Conservation (phyloP, 2,888 invertebrate genomes). For the Pseudococcus jackbeardsleyi region DNA sequence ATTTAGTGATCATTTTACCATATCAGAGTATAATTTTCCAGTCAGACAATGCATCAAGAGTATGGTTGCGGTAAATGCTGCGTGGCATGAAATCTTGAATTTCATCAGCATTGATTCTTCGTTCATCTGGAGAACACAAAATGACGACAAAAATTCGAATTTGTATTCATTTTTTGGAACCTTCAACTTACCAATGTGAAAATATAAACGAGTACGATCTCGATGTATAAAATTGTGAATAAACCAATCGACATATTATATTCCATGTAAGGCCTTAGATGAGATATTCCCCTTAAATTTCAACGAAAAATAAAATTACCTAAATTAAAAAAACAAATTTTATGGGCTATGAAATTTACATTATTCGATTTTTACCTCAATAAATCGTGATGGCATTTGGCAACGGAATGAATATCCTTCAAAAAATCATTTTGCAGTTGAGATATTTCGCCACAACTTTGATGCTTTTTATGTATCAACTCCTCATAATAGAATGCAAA, state of each 20-base stretch:
- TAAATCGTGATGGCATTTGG: not conserved
- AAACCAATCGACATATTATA: not conserved
- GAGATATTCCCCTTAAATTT: not conserved
- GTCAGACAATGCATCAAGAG: not conserved
- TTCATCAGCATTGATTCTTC: conserved; percentile 6
- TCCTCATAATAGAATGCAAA: not conserved
- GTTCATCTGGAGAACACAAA: not conserved
- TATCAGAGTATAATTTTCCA: not conserved
- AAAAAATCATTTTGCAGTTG: conserved; percentile 8
- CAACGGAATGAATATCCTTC: not conserved
- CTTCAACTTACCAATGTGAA: not conserved
- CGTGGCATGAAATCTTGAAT: not conserved
- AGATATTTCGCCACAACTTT: not conserved
- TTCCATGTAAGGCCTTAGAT: not conserved
- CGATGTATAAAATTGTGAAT: not conserved
- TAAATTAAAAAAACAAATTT: not conserved
- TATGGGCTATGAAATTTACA: not conserved
- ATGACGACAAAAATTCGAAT: not conserved
- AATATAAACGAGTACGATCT: conserved; percentile 10
- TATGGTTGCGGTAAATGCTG: not conserved
- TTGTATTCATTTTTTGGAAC: not conserved
- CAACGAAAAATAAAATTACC: not conserved
- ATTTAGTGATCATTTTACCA: not conserved
- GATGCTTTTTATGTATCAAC: not conserved
- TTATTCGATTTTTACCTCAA: not conserved